phyloP scores from a whole-genome alignment of 1,140 invertebrate species.

The Eufriesea mexicana region DNA sequence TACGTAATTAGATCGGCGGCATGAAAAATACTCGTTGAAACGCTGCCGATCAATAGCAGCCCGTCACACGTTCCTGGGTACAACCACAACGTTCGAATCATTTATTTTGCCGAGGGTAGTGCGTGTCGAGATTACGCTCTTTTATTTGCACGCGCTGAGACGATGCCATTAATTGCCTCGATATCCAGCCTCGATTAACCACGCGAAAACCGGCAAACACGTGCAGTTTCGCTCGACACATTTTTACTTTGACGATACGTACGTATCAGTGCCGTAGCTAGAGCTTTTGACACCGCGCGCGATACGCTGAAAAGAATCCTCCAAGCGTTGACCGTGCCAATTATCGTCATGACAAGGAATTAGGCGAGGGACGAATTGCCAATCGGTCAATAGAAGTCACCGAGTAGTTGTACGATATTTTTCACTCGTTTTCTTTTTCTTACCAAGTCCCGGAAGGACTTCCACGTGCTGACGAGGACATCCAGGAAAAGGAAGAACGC shows the following conservation, averaged over 20 bases:
- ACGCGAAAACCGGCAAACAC: not conserved
- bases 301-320: no score
- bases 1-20: not conserved
- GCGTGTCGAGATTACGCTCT: slow-evolving; percentile 23
- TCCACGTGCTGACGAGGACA: slow-evolving; percentile 35
- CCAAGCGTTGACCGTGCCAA: no score
- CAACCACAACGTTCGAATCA: slow-evolving; percentile 8
- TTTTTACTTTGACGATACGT: not conserved
- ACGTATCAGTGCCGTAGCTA: no score
- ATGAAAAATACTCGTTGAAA: slow-evolving; percentile 19
- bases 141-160: slow-evolving; percentile 26
- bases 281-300: no score
- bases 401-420: no score
- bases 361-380: no score
- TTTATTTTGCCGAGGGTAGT: slow-evolving; percentile 22
- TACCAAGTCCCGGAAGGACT: slow-evolving; percentile 58
- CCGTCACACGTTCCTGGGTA: not conserved
- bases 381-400: no score
- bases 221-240: not conserved
- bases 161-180: slow-evolving; percentile 29
- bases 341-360: no score
- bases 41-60: not conserved
- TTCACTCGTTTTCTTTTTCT: no score
- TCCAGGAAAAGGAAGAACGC: slow-evolving; percentile 44
- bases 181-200: slow-evolving; percentile 25